Evolutionary conservation across 2,797 vertebrate genomes (phyloP).

Genomic region (Todus mexicanus): DNA sequence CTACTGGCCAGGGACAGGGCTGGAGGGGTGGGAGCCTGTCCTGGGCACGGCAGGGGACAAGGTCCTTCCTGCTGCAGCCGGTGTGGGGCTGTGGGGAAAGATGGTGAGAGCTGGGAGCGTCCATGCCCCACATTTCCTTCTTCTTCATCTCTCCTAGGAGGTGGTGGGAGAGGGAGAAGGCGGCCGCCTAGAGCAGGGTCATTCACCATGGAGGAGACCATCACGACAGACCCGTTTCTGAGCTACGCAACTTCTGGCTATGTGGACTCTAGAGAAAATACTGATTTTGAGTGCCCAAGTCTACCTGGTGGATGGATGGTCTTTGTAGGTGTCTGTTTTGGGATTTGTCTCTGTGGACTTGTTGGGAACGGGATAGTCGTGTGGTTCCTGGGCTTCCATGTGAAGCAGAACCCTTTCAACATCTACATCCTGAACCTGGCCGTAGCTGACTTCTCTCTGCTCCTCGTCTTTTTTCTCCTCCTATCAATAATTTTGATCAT

Average conservation of each 20-base stretch:
- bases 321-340: not conserved
- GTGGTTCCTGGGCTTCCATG: constrained; percentile 67
- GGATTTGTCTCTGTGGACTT: constrained; percentile 28
- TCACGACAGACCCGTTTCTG: not conserved
- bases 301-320: accelerated
- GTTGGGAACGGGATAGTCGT: constrained; percentile 53
- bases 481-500: not conserved
- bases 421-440: constrained; percentile 67
- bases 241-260: accelerated
- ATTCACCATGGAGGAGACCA: not conserved
- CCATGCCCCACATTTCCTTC: not conserved
- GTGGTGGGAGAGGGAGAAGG: not conserved
- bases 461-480: constrained; percentile 21
- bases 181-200: accelerated
- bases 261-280: accelerated
- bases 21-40: not conserved
- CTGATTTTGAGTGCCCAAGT: accelerated
- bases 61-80: not conserved
- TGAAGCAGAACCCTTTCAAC: constrained; percentile 12
- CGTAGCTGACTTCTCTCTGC: constrained; percentile 32
- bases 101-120: not conserved
- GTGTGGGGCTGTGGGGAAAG: not conserved
- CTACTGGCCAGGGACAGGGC: not conserved
- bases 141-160: not conserved
- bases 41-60: not conserved